Base-by-base conservation (phyloP, 37 sponge, comb jelly and placozoan species). In the Halisarca cf. caerulea region DNA sequence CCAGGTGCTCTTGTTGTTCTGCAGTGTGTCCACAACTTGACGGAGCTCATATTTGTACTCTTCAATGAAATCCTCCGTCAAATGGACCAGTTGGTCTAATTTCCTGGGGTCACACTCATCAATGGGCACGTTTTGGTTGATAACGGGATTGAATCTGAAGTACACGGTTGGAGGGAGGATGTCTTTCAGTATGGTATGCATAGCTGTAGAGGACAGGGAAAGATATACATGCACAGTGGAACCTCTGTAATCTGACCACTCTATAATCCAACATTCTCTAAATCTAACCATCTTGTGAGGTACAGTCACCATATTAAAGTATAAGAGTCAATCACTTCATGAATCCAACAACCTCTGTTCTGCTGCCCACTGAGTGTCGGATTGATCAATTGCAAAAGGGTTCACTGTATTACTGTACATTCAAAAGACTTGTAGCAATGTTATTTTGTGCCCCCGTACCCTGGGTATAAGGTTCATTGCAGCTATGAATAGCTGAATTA, bases 91-190 rank as follows among this genome's bases (percentile, higher is more conserved):
- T 17, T 43, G 44, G 9, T 94, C 79, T 24, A 96, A 55, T 39
- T 89, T 84, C 38, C 89, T 86, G 45, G 85, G 83, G 15, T 68
- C 77, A 68, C 81, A 78, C 77, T 96, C 94, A 80, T 96, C 94
- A 28, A 96, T 79, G 44, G 80, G 42, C 9, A 96, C 83, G 57
- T 91, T 84, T 53, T 91, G 83, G 33, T 87, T 74, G 51, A 96
- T 83, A 4, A 79, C 39, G 27, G 97, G 97, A 42, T 96, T 91
- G 77, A 96, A 91, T 17, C 97, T 87, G 55, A 87, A 96, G 70
- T 96, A 96, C 17, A 59, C 62, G 25, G 88, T 78, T 17, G 81
- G 53, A 18, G 92, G 90, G 7, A 92, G 84, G 2, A 94, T 36
- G 42, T 94, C 92, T 28, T 73, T 68, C 58, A 94, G 51, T 21